These are phyloP conservation scores for Dryocosmus kuriphilus DNA, from an alignment of 2,888 invertebrate species.

Conservation along the genomic window DNA sequence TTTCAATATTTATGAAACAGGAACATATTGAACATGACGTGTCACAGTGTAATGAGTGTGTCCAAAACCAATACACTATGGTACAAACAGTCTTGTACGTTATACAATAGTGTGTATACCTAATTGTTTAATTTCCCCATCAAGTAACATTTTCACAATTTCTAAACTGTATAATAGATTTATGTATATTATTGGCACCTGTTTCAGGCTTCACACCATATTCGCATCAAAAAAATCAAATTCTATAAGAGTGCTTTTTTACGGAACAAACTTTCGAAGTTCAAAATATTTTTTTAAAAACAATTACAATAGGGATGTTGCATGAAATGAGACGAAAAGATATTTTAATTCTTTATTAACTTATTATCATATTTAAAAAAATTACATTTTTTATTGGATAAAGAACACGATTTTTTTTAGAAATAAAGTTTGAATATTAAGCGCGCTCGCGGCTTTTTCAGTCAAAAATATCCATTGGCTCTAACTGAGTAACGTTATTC, in stretches of 20 bases:
- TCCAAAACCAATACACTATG: slow-evolving; percentile 26
- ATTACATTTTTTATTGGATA: too few species aligned
- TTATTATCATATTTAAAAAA: too few species aligned
- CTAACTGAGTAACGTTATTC: too few species aligned
- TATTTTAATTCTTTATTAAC: too few species aligned
- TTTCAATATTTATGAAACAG: slow-evolving; percentile 8
- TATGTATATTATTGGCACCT: not conserved
- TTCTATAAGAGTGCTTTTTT: not conserved
- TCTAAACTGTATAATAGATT: not conserved
- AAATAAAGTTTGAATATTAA: too few species aligned
- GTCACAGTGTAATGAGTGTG: slow-evolving; percentile 31
- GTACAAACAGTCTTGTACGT: slow-evolving; percentile 17
- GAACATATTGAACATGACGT: slow-evolving; percentile 22
- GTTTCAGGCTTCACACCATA: not conserved
- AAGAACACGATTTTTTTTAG: too few species aligned
- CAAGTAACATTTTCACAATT: not conserved
- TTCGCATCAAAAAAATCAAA: not conserved
- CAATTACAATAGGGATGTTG: too few species aligned
- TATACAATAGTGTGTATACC: slow-evolving; percentile 8
- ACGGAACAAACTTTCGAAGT: too few species aligned
- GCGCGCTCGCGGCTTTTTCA: too few species aligned
- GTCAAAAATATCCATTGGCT: too few species aligned
- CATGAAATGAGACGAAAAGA: too few species aligned
- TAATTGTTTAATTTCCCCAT: slow-evolving; percentile 4
- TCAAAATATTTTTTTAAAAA: too few species aligned